Base-by-base conservation (phyloP, 1,140 invertebrate species). In the Geopemphigus sp. region DNA sequence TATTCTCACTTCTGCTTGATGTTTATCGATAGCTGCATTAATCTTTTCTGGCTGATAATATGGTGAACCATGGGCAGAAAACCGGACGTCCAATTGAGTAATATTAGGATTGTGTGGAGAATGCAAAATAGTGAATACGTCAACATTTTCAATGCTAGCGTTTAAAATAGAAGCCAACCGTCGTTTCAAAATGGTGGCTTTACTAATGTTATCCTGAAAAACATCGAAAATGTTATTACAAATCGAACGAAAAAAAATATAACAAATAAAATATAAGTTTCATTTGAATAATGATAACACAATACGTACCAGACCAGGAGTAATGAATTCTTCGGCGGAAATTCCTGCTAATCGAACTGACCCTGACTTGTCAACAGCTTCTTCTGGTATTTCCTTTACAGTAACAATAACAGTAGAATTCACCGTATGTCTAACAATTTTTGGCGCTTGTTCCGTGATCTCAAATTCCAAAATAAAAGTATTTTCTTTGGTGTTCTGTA, bases 1-100 rank as follows among this genome's bases (percentile, higher is more conserved):
- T 19, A 8, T 64, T 53, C 83, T 83, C 83, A 92, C 91, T 85
- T 91, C 87, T 61, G 89, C 86, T 82, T 91, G 89, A 82, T 92
- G 87, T 29, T 88, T 86, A 6, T 89, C 88, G 19, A 94, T 87
- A 78, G 94, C 90, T 1, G 93, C 92, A 82, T 97, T 94, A 1
- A 97, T 86, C 84, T 92, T 94, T 85, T 95, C 94, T 0, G 94
- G 87, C 0, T 91, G 89, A 83, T 95, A 95, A 84, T 96, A 97
- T 0, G 95, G 95, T 0, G 95, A 96, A 0, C 93, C 94, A 85
- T 97, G 95, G 0, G 93, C 95, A 0, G 95, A 93, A 85, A 93
- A 98, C 82, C 95, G 87, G 0, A 97, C 92, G 84, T 98, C 95
- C 53, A 94, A 83, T 0, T 88, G 83, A 8, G 86, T 87, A 26